phyloP scores from a whole-genome alignment of 2,888 invertebrate species.

The Myopa testacea region DNA sequence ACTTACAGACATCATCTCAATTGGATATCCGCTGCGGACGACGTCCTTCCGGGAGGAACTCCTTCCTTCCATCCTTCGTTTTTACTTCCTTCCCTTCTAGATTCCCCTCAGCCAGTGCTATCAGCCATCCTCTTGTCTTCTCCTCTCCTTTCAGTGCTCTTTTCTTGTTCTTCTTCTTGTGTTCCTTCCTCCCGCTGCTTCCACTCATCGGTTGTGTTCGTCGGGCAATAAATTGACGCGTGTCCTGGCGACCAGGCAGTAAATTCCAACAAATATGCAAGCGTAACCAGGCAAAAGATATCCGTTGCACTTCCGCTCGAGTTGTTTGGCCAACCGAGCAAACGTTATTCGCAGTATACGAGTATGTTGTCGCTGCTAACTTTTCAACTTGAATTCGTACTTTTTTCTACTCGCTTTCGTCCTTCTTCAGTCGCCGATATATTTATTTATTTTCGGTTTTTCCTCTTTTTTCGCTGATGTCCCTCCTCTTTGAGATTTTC shows the following conservation, averaged over 20 bases:
- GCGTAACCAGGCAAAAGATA: conserved; percentile 34
- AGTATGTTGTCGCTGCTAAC: conserved; percentile 33
- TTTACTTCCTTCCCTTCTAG: background rate
- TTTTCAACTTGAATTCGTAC: conserved; percentile 24
- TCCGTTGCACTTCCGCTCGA: conserved; percentile 37
- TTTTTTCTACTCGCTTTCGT: background rate
- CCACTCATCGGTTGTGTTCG: background rate
- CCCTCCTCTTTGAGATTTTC: background rate
- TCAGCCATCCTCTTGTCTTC: background rate
- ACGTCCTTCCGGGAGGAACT: too few species aligned
- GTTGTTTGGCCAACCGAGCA: conserved; percentile 34
- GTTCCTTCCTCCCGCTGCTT: background rate
- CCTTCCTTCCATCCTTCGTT: background rate
- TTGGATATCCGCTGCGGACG: too few species aligned
- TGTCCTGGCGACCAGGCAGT: conserved; percentile 7
- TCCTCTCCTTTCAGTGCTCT: background rate
- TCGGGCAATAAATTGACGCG: conserved; percentile 6
- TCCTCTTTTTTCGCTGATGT: background rate
- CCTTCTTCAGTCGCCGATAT: background rate
- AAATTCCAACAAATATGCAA: conserved; percentile 27
- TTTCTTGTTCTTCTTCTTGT: background rate
- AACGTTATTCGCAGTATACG: conserved; percentile 31
- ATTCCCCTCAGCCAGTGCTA: background rate
- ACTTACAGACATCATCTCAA: too few species aligned
- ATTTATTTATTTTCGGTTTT: background rate